These are phyloP conservation scores for Melinaea marsaeus DNA, from an alignment of 2,888 invertebrate species.

Conservation along the genomic window DNA sequence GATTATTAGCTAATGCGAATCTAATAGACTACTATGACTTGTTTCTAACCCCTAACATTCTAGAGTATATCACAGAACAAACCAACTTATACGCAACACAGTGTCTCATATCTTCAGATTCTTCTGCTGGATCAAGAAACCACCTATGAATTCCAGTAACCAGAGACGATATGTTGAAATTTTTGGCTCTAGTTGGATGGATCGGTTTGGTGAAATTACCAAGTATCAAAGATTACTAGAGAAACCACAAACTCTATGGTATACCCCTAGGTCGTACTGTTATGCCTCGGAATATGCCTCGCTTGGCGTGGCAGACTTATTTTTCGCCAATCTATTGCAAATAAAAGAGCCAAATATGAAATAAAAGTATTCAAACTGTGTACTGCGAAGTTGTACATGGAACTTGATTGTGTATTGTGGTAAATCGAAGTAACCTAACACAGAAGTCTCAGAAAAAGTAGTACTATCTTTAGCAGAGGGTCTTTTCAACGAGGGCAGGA, in stretches of 20 bases:
- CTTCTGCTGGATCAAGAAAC: slow-evolving; percentile 24
- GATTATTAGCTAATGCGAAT: slow-evolving; percentile 24
- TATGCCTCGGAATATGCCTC: slow-evolving; percentile 26
- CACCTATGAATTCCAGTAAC: slow-evolving; percentile 29
- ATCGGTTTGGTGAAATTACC: slow-evolving; percentile 36
- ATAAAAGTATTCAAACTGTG: slow-evolving; percentile 33
- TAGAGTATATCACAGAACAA: slow-evolving; percentile 19
- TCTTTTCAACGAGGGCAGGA: slow-evolving; percentile 22
- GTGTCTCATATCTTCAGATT: slow-evolving; percentile 18
- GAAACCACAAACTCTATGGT: slow-evolving; percentile 29
- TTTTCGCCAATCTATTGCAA: slow-evolving; percentile 29
- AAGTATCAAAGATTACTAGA: slow-evolving; percentile 30
- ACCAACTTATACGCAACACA: slow-evolving; percentile 25
- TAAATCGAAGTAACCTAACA: slow-evolving; percentile 19
- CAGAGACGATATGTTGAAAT: slow-evolving; percentile 18
- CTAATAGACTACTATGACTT: slow-evolving; percentile 28
- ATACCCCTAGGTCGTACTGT: slow-evolving; percentile 32
- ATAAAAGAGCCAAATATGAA: slow-evolving; percentile 33
- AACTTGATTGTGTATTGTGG: slow-evolving; percentile 19
- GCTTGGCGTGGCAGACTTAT: slow-evolving; percentile 31
- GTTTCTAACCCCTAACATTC: slow-evolving; percentile 23
- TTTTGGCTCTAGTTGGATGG: slow-evolving; percentile 31
- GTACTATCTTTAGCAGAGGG: slow-evolving; percentile 23
- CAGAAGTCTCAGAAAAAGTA: slow-evolving; percentile 23
- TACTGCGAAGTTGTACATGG: slow-evolving; percentile 24